Conservation (phyloP, 2,113 vertebrate species). For the Xyliphius kryptos region DNA sequence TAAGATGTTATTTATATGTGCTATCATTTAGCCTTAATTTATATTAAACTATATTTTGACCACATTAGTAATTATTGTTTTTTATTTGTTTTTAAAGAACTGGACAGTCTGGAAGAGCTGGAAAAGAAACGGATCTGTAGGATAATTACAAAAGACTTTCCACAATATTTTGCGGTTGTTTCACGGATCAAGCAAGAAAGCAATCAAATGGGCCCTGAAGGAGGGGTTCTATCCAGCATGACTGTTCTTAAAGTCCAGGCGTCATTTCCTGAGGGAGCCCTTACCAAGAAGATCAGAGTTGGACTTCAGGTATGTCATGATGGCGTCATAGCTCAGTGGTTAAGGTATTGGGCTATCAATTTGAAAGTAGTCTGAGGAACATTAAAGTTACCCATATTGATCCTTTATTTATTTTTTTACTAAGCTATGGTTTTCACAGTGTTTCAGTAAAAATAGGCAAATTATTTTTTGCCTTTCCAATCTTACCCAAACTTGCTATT, state of each 20-base stretch:
- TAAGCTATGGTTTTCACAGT: too few relatives aligned
- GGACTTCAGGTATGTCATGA: constrained; percentile 83
- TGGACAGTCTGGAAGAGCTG: constrained; percentile 82
- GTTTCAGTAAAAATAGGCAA: too few relatives aligned
- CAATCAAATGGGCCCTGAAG: constrained; percentile 93
- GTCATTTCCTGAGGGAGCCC: constrained; percentile 89
- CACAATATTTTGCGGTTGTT: constrained; percentile 95
- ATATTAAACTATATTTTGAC: background rate
- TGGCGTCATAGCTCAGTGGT: too few relatives aligned
- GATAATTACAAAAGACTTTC: constrained; percentile 94
- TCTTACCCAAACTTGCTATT: too few relatives aligned
- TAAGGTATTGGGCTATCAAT: too few relatives aligned
- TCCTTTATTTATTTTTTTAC: too few relatives aligned
- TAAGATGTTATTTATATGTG: background rate
- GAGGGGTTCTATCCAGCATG: constrained; percentile 83
- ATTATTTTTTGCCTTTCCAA: too few relatives aligned
- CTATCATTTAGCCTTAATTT: background rate
- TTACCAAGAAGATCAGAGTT: constrained; percentile 94
- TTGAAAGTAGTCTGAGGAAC: too few relatives aligned
- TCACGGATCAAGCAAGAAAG: constrained; percentile 95
- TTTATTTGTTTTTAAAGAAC: constrained; percentile 61
- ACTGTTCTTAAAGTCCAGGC: constrained; percentile 85
- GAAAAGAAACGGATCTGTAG: constrained; percentile 95
- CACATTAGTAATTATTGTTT: background rate
- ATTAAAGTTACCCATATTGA: too few relatives aligned